Conservation (phyloP, 2,113 vertebrate species). For the Ascaphus truei region DNA sequence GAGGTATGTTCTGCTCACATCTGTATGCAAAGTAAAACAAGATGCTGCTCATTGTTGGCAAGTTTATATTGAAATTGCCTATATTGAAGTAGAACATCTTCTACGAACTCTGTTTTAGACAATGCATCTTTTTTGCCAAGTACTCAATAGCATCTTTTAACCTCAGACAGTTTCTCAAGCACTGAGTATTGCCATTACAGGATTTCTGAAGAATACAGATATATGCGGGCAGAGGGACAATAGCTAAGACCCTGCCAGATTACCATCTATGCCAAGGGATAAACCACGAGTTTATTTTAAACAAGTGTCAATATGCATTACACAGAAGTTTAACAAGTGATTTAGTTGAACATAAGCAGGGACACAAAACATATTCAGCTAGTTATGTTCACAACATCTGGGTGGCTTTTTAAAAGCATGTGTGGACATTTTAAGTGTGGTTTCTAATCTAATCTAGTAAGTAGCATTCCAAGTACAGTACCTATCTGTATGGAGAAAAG, state of each 20-base stretch:
- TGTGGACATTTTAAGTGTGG: neutral
- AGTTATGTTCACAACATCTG: slow-evolving; percentile 4
- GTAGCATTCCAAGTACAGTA: neutral
- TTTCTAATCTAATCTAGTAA: slow-evolving; percentile 20
- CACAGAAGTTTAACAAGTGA: slow-evolving; percentile 20
- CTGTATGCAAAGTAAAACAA: slow-evolving; percentile 11
- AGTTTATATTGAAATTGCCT: neutral
- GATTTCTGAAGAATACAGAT: neutral
- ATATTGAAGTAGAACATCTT: neutral
- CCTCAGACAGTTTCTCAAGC: neutral
- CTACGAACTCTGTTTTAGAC: neutral
- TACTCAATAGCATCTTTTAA: neutral
- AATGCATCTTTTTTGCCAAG: neutral
- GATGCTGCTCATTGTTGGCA: neutral
- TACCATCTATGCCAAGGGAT: slow-evolving; percentile 21
- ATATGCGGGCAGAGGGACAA: slow-evolving; percentile 22
- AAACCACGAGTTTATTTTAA: slow-evolving; percentile 29
- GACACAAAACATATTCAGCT: neutral
- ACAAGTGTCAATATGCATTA: slow-evolving; percentile 33
- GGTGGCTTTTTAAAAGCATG: slow-evolving; percentile 19
- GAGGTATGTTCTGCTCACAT: neutral
- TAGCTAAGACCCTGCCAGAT: slow-evolving; percentile 5
- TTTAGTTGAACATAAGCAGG: slow-evolving; percentile 19
- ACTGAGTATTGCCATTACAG: neutral
- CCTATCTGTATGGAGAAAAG: neutral